Base-by-base conservation (phyloP, 2,797 vertebrate genomes). In the Botia kubotai region DNA sequence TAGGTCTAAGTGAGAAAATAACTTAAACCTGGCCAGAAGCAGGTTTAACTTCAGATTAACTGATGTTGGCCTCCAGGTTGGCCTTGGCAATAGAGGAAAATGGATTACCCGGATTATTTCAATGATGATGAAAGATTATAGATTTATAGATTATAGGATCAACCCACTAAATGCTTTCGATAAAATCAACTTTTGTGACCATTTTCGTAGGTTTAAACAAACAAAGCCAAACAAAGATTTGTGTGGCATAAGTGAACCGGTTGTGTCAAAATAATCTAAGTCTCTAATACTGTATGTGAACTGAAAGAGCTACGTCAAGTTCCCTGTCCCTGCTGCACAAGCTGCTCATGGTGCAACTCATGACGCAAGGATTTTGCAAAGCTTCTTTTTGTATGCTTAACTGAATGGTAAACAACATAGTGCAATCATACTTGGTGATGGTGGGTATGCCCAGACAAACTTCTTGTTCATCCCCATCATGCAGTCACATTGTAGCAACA, bases 261-360 rank as follows among this genome's bases (percentile, higher is more conserved):
- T 70, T 65, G 33, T 70, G 46, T 68, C 19, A 58, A 66, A 72
- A 26, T 65, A 53, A 2, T 79, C 71, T 52, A 75, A 69, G 50
- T 71, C 21, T 75, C 69, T 50, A 73, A 57, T 19, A 36, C 70
- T 53, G 23, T 72, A 19, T 77, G 48, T 83, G 65, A 82, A 68
- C 77, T 80, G 68, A 85, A 67, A n/a, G 29, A 52, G 68, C 16
- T 75, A 66, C 68, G 80, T 72, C 13, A 67, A 50, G 52, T 43
- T 80, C 63, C 53, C 73, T 33, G 33, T 77, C 68, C 39, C 57
- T 69, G 21, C 81, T 33, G 69, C 29, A 7, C 72, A 83, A 48
- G 55, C 57, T 12, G 23, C 23, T 26, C 23, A 26, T 26, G 23
- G 23, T 26, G 23, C 23, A 26, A 26, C 23, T 26, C 23, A 26